Conservation (phyloP, 2,888 invertebrate genomes). For the Argyra leucocephala region DNA sequence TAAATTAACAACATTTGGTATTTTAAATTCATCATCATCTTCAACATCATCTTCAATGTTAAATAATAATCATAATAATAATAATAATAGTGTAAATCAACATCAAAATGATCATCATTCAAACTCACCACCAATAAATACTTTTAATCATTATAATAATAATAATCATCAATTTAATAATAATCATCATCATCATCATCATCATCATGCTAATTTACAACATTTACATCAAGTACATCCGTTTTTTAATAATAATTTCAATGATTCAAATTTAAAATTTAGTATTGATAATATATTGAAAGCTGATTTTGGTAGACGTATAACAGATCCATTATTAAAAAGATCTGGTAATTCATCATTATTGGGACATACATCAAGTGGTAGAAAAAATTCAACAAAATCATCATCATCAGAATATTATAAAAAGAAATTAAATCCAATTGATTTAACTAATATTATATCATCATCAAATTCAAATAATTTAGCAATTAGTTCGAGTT, state of each 20-base stretch:
- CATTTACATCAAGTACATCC: conserved; percentile 36
- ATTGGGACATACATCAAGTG: conserved; percentile 25
- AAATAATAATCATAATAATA: conserved; percentile 17
- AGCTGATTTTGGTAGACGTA: conserved; percentile 70
- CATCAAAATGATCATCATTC: background rate
- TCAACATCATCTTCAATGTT: conserved; percentile 8
- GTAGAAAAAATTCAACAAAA: conserved; percentile 7
- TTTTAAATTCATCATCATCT: background rate
- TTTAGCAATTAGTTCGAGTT: background rate
- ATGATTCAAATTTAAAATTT: conserved; percentile 60
- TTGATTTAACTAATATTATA: conserved; percentile 19
- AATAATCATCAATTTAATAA: conserved; percentile 23
- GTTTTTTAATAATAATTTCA: conserved; percentile 38
- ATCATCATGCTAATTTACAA: conserved; percentile 33
- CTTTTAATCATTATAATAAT: conserved; percentile 11
- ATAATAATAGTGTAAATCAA: conserved; percentile 7
- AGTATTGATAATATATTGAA: conserved; percentile 79
- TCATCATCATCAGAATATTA: background rate
- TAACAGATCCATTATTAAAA: conserved; percentile 58
- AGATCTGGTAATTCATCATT: conserved; percentile 32
- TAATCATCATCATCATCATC: conserved; percentile 32
- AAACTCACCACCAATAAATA: conserved; percentile 25
- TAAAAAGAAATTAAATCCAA: conserved; percentile 8
- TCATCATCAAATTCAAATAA: no score
- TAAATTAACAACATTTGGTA: conserved; percentile 29